Evolutionary conservation across 2,797 vertebrate species (phyloP).

Genomic region (Scleropages formosus): DNA sequence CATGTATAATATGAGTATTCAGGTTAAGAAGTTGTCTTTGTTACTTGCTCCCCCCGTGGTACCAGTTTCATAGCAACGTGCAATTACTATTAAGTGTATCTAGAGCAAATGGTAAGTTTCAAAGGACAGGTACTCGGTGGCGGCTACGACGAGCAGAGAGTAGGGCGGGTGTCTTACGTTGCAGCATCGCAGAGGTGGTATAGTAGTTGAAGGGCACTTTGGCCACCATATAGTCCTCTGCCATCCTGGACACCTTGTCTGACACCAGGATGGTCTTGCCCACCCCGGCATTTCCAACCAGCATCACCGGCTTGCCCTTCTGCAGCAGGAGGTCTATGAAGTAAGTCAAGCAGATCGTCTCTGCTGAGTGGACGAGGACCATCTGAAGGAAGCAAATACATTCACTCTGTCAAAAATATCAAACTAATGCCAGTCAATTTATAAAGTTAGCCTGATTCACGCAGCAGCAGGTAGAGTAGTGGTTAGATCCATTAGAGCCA

Average conservation of each 20-base stretch:
- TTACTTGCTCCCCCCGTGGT: neutral
- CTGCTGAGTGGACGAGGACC: constrained; percentile 63
- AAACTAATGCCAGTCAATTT: too few relatives aligned
- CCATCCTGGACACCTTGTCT: constrained; percentile 63
- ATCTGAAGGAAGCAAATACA: constrained; percentile 50
- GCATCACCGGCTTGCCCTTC: constrained; percentile 63
- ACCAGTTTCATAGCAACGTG: constrained; percentile 6
- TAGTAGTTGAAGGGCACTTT: constrained; percentile 73
- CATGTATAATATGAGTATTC: neutral
- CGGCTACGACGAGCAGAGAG: neutral
- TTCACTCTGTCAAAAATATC: neutral
- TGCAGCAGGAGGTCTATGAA: constrained; percentile 71
- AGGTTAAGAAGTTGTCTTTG: neutral
- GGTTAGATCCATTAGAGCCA: too few relatives aligned
- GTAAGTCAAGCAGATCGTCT: constrained; percentile 65
- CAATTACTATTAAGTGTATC: neutral
- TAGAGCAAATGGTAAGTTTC: neutral
- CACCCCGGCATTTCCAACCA: constrained; percentile 70
- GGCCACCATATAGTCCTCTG: constrained; percentile 62
- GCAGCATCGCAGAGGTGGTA: constrained; percentile 64
- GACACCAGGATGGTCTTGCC: constrained; percentile 69
- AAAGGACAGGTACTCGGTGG: neutral
- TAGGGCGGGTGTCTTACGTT: constrained; percentile 50
- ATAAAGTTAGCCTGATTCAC: too few relatives aligned
- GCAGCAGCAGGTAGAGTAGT: neutral